Conservation (phyloP, 2,113 vertebrate genomes). For the Oplegnathus fasciatus region DNA sequence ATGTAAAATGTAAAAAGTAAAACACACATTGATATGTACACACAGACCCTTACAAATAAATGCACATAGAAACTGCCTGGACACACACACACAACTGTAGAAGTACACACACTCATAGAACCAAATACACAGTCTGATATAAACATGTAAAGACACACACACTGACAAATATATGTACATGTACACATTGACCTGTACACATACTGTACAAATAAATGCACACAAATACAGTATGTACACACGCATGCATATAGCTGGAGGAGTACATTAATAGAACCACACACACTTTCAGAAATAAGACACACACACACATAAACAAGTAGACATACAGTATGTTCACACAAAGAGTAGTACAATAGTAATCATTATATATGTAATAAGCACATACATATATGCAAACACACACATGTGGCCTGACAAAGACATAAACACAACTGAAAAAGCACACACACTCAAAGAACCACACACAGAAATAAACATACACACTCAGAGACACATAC, state of each 20-base stretch:
- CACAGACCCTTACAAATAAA: no score
- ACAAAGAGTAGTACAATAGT: accelerated
- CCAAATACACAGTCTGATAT: neutral
- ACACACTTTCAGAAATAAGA: neutral
- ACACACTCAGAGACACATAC: no score
- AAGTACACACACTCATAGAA: neutral
- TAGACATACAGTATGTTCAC: neutral
- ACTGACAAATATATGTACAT: no score
- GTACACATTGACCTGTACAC: no score
- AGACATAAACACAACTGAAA: neutral
- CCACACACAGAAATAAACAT: neutral
- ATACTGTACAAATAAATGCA: no score
- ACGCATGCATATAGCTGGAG: neutral
- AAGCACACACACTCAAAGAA: neutral
- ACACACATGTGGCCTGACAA: neutral
- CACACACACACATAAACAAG: neutral
- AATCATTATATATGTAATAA: neutral
- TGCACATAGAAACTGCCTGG: no score
- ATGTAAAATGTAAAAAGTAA: no score
- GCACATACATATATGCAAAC: neutral
- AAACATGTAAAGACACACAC: neutral
- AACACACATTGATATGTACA: no score
- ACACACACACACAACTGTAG: neutral
- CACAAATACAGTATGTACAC: neutral
- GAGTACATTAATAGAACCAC: neutral